A percentile compares a stretch with the other conserved stretches of the same genome.
Evolutionary conservation across 2,888 invertebrate genomes (phyloP).

Genomic region (Xanthia togata): DNA sequence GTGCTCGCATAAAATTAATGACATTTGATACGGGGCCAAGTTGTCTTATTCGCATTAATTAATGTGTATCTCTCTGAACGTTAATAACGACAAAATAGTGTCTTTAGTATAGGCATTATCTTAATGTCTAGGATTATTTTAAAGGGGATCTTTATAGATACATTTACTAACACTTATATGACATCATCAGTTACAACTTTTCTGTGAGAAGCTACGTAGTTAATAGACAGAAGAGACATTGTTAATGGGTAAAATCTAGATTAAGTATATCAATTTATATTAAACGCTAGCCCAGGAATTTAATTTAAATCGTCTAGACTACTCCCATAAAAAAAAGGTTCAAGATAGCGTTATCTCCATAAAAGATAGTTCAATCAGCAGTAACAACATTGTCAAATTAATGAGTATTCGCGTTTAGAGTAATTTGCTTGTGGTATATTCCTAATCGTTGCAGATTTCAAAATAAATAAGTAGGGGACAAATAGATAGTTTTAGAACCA

Average conservation of each 20-base stretch:
- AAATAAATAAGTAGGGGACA: not conserved
- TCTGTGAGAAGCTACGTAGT: slow-evolving; percentile 6
- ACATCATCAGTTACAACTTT: slow-evolving; percentile 2
- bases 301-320: slow-evolving; percentile 41
- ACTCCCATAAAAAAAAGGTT: slow-evolving; percentile 14
- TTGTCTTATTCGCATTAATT: slow-evolving; percentile 57
- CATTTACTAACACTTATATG: not conserved
- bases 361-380: slow-evolving; percentile 10
- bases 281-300: slow-evolving; percentile 4
- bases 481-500: not conserved
- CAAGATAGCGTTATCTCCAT: slow-evolving; percentile 12
- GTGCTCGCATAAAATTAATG: slow-evolving; percentile 39
- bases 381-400: slow-evolving; percentile 8
- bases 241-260: slow-evolving; percentile 18
- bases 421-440: not conserved
- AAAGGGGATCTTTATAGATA: slow-evolving; percentile 3
- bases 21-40: slow-evolving; percentile 56
- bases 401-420: not conserved
- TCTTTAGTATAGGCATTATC: slow-evolving; percentile 5
- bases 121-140: slow-evolving; percentile 12
- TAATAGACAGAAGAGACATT: slow-evolving; percentile 2
- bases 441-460: not conserved
- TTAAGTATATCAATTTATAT: slow-evolving; percentile 17
- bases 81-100: slow-evolving; percentile 44
- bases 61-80: slow-evolving; percentile 44